Conservation (phyloP, 53 echinoderm and acorn worm genomes). For the Paracentrotus lividus region DNA sequence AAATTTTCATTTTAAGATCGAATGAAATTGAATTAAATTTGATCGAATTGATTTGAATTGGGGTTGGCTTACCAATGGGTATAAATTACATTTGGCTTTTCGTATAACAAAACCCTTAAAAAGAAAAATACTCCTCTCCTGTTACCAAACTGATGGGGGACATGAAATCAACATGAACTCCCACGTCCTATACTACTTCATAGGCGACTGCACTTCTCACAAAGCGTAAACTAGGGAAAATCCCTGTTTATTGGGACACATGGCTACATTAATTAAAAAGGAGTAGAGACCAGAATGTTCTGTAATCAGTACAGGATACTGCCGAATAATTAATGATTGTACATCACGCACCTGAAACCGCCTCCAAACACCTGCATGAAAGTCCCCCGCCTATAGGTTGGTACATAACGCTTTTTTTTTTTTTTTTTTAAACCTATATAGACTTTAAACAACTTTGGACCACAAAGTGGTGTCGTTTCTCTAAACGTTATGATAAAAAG, state of each 20-base stretch:
- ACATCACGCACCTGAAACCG: background rate
- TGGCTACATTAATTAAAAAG: background rate
- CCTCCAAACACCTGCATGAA: background rate
- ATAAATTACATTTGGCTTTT: no score
- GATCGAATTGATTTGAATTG: no score
- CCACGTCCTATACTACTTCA: background rate
- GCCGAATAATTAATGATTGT: background rate
- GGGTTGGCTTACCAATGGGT: no score
- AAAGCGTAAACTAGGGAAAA: background rate
- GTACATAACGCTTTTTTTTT: background rate
- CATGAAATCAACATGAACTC: no score
- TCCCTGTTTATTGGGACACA: background rate
- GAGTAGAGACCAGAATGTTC: background rate
- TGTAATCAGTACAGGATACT: background rate
- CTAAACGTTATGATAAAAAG: background rate
- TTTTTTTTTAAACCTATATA: no score
- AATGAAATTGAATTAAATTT: no score
- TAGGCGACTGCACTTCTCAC: background rate
- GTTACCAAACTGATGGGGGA: no score
- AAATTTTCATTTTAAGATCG: no score
- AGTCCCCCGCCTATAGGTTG: background rate
- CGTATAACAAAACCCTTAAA: no score
- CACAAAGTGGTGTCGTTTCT: slow-evolving; percentile 54
- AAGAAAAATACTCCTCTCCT: background rate
- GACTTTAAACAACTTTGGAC: slow-evolving; percentile 5